Conservation (phyloP, 1,140 invertebrate genomes). For the Drosophila suzukii region DNA sequence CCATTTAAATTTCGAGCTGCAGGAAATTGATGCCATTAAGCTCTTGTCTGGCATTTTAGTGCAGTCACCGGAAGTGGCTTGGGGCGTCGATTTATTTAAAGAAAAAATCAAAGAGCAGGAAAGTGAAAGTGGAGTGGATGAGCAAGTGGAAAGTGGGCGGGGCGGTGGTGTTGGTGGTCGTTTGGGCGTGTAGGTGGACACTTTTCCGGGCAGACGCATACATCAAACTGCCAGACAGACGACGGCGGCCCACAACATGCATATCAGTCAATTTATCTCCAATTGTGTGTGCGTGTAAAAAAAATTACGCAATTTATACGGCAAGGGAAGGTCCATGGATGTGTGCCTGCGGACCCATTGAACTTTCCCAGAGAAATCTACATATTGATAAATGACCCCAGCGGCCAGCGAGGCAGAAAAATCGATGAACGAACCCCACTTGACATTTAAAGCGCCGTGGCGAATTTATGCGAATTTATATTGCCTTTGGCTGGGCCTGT, state of each 20-base stretch:
- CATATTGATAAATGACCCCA: constrained; percentile 79
- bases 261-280: constrained; percentile 78
- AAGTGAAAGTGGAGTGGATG: constrained; percentile 56
- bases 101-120: constrained; percentile 58
- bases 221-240: constrained; percentile 60
- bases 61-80: constrained; percentile 50
- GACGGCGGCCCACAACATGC: constrained; percentile 63
- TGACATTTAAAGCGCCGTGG: constrained; percentile 52
- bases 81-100: constrained; percentile 63
- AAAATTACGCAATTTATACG: constrained; percentile 73
- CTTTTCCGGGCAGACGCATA: constrained; percentile 65
- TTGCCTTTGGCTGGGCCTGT: constrained; percentile 30
- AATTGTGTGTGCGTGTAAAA: constrained; percentile 53
- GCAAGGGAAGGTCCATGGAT: constrained; percentile 3
- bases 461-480: constrained; percentile 62
- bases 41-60: constrained; percentile 47
- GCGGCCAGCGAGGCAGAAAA: constrained; percentile 48
- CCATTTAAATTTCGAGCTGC: constrained; percentile 64
- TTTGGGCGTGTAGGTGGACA: constrained; percentile 20
- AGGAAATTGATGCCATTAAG: constrained; percentile 79
- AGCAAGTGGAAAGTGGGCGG: constrained; percentile 13
- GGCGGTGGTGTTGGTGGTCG: no score
- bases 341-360: constrained; percentile 48
- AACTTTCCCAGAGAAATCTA: constrained; percentile 67
- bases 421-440: constrained; percentile 63